Evolutionary conservation across 2,888 invertebrate genomes (phyloP).

Genomic region (Dromius quadrimaculatus): DNA sequence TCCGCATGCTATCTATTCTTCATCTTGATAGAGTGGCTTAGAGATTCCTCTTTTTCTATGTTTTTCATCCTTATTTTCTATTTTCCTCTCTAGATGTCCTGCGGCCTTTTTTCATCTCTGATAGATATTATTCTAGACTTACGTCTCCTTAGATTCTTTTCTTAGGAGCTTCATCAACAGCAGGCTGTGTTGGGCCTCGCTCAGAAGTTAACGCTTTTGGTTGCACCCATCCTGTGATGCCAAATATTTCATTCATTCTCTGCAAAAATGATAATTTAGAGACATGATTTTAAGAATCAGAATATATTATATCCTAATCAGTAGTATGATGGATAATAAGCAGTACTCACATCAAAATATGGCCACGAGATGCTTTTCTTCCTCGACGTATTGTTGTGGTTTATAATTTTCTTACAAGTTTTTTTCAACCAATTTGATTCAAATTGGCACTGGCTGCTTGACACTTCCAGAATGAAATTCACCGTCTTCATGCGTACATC

Average conservation of each 20-base stretch:
- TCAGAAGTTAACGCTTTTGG: neutral
- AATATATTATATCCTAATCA: neutral
- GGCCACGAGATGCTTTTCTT: neutral
- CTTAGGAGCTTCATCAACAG: neutral
- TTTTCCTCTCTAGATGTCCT: neutral
- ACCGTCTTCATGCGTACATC: neutral
- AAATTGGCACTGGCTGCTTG: neutral
- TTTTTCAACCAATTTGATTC: neutral
- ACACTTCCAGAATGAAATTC: neutral
- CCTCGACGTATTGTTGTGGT: neutral
- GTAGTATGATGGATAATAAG: too few species aligned
- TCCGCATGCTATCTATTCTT: neutral
- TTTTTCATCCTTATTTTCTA: neutral
- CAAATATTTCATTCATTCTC: neutral
- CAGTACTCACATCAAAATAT: neutral
- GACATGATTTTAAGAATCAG: neutral
- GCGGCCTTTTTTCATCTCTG: neutral
- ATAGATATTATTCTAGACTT: neutral
- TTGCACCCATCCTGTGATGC: neutral
- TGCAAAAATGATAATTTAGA: neutral
- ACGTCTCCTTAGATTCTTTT: neutral
- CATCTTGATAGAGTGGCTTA: neutral
- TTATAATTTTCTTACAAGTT: neutral
- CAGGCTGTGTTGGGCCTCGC: neutral
- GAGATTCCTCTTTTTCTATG: neutral